Base-by-base conservation (phyloP, 2,113 vertebrate species). In the Rhea americana region DNA sequence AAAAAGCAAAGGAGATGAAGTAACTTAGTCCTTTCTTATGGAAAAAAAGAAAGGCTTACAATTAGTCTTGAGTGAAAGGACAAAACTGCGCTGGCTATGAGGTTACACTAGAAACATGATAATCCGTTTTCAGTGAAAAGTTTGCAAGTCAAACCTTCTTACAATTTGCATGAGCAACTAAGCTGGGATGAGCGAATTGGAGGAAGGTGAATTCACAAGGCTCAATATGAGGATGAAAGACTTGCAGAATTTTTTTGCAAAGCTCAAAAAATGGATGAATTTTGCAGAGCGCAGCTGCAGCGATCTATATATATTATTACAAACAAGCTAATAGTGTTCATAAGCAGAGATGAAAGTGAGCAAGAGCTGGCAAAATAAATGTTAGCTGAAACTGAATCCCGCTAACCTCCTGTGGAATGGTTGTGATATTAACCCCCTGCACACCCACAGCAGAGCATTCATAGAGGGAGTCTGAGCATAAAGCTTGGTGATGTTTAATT, bases 401-500 rank as follows among this genome's bases (percentile, higher is more conserved):
- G 70, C 91, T 92, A 94, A 88, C 87, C 93, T 95, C 87, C 70
- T 85, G 91, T 93, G 95, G 92, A 96, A 96, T 68, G 84, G 93
- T 93, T 95, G 91, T 88, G 73, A 90, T 96, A 96, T 93, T 95
- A 96, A 96, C 96, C 93, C 94, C 87, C 87, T 96, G 89, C 39
- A 91, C 66, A 86, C 93, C 87, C 76, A 0, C 61, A 83, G 80
- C 82, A 88, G 72, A 93, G 30, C 82, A 45, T 51, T 94, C 91
- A 80, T 85, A 92, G 53, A 37, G 88, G 73, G 87, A 94, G 82
- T 53, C 91, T 95, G 73, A 96, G 37, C 79, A 70, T 82, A 96
- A 87, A 96, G 88, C 96, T 94, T 83, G 90, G 88, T 88, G 82
- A 93, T 96, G 94, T 96, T 96, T 96, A 96, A 95, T 95, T 96